Conservation (phyloP, 2,113 vertebrate species). For the Bubo blakistoni region DNA sequence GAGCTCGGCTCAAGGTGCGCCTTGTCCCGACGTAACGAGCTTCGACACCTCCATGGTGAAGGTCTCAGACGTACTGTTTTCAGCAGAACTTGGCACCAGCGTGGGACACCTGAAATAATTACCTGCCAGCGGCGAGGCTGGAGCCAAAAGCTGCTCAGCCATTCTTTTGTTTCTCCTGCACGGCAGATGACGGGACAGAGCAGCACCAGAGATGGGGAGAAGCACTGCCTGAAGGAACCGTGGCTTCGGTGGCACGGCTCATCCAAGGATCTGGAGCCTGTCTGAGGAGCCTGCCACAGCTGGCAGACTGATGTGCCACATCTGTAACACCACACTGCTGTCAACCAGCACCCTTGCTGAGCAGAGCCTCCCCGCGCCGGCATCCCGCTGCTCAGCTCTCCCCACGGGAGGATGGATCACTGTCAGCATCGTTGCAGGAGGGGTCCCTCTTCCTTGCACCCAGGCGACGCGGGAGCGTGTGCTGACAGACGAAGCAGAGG, state of each 20-base stretch:
- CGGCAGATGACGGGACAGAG: neutral
- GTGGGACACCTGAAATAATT: neutral
- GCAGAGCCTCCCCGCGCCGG: rapidly evolving
- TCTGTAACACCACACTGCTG: neutral
- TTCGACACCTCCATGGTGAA: rapidly evolving
- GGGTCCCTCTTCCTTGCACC: neutral
- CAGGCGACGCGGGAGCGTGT: rapidly evolving
- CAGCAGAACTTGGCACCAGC: neutral
- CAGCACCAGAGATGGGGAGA: neutral
- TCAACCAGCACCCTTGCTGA: neutral
- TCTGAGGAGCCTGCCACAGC: neutral
- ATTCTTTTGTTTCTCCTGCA: neutral
- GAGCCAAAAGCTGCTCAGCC: neutral
- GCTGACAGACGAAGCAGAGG: neutral
- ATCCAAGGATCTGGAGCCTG: neutral
- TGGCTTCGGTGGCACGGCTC: neutral
- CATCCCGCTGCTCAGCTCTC: neutral
- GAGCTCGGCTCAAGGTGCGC: rapidly evolving
- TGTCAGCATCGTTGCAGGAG: neutral
- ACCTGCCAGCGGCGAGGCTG: neutral
- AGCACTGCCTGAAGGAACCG: neutral
- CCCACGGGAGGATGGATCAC: neutral
- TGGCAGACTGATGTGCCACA: neutral
- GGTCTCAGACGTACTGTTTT: neutral
- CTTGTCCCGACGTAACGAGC: rapidly evolving